Conservation (phyloP, 1,140 invertebrate species). For the Lerema accius region DNA sequence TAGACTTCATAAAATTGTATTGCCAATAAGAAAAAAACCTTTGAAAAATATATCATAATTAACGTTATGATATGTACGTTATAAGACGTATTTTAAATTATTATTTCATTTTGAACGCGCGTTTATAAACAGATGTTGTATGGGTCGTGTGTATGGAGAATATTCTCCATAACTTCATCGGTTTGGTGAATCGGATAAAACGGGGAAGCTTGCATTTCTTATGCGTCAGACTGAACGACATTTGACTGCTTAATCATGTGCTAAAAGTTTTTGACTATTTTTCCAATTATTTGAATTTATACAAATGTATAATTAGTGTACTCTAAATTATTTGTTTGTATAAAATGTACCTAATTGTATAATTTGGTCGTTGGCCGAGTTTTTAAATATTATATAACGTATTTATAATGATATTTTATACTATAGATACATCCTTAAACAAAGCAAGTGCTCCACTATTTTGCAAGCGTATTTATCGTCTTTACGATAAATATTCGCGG, state of each 20-base stretch:
- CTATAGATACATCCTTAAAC: too few relatives aligned
- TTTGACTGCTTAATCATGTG: conserved; percentile 57
- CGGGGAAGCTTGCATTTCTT: conserved; percentile 60
- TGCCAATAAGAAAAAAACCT: too few relatives aligned
- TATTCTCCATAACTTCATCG: background rate
- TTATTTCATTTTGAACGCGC: background rate
- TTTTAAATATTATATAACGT: too few relatives aligned
- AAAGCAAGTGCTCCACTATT: too few relatives aligned
- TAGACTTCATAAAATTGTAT: too few relatives aligned
- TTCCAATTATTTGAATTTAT: conserved; percentile 36
- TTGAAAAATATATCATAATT: too few relatives aligned
- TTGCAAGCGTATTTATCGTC: too few relatives aligned
- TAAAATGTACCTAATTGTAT: conserved; percentile 6
- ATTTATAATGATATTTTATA: too few relatives aligned
- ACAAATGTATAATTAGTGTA: conserved; percentile 6
- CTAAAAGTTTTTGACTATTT: conserved; percentile 54
- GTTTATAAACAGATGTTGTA: background rate
- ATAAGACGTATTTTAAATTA: conserved; percentile 12
- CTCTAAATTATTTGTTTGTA: background rate
- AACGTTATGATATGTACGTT: too few relatives aligned
- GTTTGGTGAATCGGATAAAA: conserved; percentile 30
- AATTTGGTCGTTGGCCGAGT: background rate
- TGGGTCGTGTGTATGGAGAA: background rate
- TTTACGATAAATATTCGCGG: too few relatives aligned
- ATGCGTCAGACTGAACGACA: conserved; percentile 56